Percentiles rank a stretch among this genome's conserved stretches.
phyloP scores from a whole-genome alignment of 2,113 vertebrate species.

The Sander vitreus region DNA sequence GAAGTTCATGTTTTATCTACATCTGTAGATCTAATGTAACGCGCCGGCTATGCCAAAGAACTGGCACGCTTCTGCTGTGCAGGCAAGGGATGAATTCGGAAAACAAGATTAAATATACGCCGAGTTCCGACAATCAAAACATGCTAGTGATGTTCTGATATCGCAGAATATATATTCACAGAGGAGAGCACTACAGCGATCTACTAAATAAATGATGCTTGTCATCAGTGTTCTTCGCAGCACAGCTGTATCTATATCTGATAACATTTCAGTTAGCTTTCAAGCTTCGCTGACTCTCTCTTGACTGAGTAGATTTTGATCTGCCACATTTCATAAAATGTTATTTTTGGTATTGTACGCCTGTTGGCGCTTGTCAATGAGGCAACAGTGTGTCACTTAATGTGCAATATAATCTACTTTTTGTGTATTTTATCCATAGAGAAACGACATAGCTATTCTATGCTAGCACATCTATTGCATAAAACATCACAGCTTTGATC shows the following conservation, averaged over 20 bases:
- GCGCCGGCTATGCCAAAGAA: constrained; percentile 41
- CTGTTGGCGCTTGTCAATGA: background rate
- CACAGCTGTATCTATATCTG: constrained; percentile 46
- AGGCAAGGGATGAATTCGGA: constrained; percentile 37
- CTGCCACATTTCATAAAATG: constrained; percentile 3
- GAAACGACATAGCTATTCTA: background rate
- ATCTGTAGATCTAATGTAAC: constrained; percentile 70
- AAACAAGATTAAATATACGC: constrained; percentile 48
- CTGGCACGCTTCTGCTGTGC: background rate
- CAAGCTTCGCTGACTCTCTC: constrained; percentile 9
- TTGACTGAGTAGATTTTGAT: constrained; percentile 33
- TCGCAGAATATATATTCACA: constrained; percentile 54
- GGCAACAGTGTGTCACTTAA: constrained; percentile 2
- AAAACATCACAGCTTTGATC: background rate
- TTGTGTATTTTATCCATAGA: constrained; percentile 7
- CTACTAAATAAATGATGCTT: constrained; percentile 69
- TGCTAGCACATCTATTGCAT: background rate
- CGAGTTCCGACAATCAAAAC: constrained; percentile 43
- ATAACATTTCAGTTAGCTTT: constrained; percentile 60
- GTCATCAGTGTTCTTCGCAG: constrained; percentile 63
- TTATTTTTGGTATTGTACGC: background rate
- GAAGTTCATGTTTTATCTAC: constrained; percentile 76
- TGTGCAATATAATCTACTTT: constrained; percentile 17
- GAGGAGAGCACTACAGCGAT: constrained; percentile 34
- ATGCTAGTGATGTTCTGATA: constrained; percentile 54